Percentiles rank a stretch among this genome's conserved stretches.
These are phyloP conservation scores for Uloborus plumipes DNA, from an alignment of 2,888 invertebrate species.

Conservation along the genomic window DNA sequence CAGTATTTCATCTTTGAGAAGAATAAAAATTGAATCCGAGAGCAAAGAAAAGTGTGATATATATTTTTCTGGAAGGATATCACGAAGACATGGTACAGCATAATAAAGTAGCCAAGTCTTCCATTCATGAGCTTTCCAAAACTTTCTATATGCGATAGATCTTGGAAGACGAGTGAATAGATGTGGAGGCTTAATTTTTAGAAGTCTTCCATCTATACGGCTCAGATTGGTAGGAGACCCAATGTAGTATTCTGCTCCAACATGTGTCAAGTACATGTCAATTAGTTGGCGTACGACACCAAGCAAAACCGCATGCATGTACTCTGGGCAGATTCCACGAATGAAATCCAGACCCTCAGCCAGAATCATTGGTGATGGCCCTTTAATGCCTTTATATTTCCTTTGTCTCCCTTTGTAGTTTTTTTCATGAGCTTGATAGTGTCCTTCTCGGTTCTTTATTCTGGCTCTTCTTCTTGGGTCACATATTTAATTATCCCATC, in stretches of 20 bases:
- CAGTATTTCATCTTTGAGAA: neutral
- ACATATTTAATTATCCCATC: slow-evolving; percentile 10
- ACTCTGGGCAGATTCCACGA: slow-evolving; percentile 17
- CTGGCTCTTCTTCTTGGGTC: neutral
- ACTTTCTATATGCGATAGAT: slow-evolving; percentile 4
- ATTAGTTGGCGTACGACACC: slow-evolving; percentile 6
- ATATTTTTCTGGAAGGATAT: neutral
- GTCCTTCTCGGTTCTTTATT: neutral
- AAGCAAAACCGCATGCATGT: no score
- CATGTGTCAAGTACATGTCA: slow-evolving; percentile 3
- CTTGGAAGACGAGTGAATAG: slow-evolving; percentile 8
- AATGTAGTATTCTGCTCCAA: slow-evolving; percentile 9
- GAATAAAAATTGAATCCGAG: neutral
- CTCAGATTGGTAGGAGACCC: slow-evolving; percentile 13
- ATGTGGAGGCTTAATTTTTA: neutral
- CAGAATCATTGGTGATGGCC: slow-evolving; percentile 9
- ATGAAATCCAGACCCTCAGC: slow-evolving; percentile 13
- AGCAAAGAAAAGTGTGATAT: neutral
- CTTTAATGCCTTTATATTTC: neutral
- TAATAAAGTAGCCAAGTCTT: neutral
- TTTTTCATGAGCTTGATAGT: slow-evolving; percentile 2
- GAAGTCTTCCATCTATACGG: neutral
- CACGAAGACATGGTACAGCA: neutral
- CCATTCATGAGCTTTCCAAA: slow-evolving; percentile 13
- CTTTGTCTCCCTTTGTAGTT: neutral